Conservation (phyloP, 2,888 invertebrate species). For the Apamea epomidion region DNA sequence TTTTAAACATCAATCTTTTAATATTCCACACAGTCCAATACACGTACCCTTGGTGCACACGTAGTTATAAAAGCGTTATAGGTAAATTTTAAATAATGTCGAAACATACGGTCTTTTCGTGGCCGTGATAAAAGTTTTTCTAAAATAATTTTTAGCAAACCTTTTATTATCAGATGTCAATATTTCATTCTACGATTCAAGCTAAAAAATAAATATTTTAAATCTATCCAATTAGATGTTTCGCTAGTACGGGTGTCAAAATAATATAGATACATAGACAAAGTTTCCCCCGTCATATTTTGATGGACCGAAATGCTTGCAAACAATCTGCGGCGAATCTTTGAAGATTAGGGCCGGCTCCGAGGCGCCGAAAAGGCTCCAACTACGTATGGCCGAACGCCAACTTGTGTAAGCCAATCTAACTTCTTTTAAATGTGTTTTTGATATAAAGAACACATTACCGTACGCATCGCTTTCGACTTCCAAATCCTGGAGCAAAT, state of each 20-base stretch:
- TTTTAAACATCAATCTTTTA: constrained; percentile 82
- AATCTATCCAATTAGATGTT: constrained; percentile 54
- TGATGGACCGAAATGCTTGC: constrained; percentile 86
- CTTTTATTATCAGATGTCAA: background rate
- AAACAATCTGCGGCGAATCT: constrained; percentile 89
- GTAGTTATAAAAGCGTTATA: background rate
- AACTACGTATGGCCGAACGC: constrained; percentile 87
- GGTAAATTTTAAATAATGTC: background rate
- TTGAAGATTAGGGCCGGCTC: constrained; percentile 87
- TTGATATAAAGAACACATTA: constrained; percentile 90
- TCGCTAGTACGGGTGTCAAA: constrained; percentile 70
- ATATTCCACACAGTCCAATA: constrained; percentile 48
- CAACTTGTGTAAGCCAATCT: constrained; percentile 90
- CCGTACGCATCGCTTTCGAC: constrained; percentile 84
- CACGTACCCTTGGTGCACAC: background rate
- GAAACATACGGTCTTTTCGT: background rate
- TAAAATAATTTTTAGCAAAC: background rate
- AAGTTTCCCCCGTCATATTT: constrained; percentile 85
- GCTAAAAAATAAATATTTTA: constrained; percentile 14
- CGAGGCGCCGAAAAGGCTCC: constrained; percentile 85
- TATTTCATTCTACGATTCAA: background rate
- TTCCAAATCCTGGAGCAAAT: constrained; percentile 85
- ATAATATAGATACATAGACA: constrained; percentile 80
- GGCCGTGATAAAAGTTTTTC: background rate
- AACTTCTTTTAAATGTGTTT: constrained; percentile 91